Evolutionary conservation across 2,113 vertebrate species (phyloP), one percentile per base, ranked within the genome.

Genomic region (Barbus barbus): DNA sequence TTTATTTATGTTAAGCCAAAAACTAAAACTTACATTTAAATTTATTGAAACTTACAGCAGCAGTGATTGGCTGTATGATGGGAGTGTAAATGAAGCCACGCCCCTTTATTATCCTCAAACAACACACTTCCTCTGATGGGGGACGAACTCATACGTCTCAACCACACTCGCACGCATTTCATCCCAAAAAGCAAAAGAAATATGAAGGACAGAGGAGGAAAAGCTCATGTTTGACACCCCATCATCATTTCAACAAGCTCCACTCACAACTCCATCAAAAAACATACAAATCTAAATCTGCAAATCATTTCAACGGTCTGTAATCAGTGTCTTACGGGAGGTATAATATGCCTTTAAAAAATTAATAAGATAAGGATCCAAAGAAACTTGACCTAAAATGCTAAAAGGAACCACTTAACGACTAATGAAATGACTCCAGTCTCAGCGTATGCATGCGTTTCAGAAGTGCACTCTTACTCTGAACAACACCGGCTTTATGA

Each of bases 31-130:
- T 38, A 9, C 5, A 36, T 36, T 36, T 6, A 9, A 36, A 36
- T 36, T 36, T 6, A 36, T 1, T 38, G 6, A 7, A 38, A 38
- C 7, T 38, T 38, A 38, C 38, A 38, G 38, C 8, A 38, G 38
- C 48, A 38, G n/a, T 72, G 86, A 85, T 67, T 81, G 74, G 69
- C 31, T n/a, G n/a, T n/a, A n/a, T n/a, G n/a, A n/a, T n/a, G n/a
- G n/a, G n/a, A n/a, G n/a, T n/a, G n/a, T n/a, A n/a, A n/a, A n/a
- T n/a, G 56, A 88, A 82, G 20, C 89, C 89, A 88, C 82, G 80
- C 87, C 85, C 83, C 86, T 88, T 90, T 90, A 90, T 92, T 88
- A 91, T 83, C 60, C 84, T 87, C 89, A 12, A 61, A 61, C 24
- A 13, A 38, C 38, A 61, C 58, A 61, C 58, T 61, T 85, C 84